Conservation (phyloP, 2,888 invertebrate species). For the Alentia gelatinosa region DNA sequence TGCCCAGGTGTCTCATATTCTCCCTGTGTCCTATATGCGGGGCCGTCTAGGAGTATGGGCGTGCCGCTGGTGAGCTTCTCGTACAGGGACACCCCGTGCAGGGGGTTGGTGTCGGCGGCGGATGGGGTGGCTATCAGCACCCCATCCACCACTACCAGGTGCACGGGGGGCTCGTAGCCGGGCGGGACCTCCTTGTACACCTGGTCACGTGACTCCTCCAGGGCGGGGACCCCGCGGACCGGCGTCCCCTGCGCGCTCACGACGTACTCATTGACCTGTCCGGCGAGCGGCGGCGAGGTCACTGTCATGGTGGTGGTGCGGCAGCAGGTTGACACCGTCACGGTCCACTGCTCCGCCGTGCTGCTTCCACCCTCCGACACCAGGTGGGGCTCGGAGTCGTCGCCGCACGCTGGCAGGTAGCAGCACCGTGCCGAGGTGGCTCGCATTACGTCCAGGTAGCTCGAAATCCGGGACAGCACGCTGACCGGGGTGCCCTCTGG, state of each 20-base stretch:
- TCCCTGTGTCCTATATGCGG: no score
- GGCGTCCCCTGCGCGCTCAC: background rate
- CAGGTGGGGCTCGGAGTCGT: background rate
- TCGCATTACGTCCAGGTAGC: background rate
- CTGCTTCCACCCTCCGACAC: background rate
- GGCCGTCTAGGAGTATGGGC: no score
- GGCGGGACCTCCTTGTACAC: background rate
- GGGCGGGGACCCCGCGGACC: background rate
- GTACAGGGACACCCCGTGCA: no score
- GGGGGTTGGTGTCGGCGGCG: no score
- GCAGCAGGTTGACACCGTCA: conserved; percentile 37
- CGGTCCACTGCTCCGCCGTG: conserved; percentile 25
- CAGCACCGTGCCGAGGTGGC: background rate
- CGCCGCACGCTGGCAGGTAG: background rate
- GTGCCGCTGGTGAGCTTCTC: no score
- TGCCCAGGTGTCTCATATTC: no score
- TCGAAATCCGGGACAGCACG: background rate
- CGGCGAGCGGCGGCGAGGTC: background rate
- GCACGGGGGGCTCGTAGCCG: no score
- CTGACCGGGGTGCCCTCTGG: conserved; percentile 8
- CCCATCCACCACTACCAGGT: no score
- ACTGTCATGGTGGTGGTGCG: conserved; percentile 33
- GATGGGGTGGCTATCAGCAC: no score
- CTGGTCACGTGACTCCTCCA: background rate
- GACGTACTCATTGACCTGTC: background rate